Evolutionary conservation across 2,888 invertebrate genomes (phyloP).

Genomic region (Diplolepis rosae): DNA sequence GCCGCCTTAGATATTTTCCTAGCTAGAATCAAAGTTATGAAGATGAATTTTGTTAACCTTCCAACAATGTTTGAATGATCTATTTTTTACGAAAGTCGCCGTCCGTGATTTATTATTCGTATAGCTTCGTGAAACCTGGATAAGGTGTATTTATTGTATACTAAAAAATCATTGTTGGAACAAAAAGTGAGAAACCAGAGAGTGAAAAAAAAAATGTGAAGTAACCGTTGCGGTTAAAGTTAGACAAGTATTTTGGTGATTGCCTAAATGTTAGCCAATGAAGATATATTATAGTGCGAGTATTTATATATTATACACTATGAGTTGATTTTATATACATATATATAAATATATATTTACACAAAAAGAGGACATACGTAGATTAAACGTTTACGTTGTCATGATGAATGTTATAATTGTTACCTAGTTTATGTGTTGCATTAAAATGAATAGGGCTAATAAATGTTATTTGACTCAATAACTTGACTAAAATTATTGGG

Average conservation of each 20-base stretch:
- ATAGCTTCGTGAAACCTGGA: constrained; percentile 22
- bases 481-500: background rate
- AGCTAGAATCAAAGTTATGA: constrained; percentile 9
- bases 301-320: constrained; percentile 55
- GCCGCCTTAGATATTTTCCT: constrained; percentile 28
- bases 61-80: constrained; percentile 30
- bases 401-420: constrained; percentile 69
- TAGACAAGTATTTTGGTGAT: constrained; percentile 32
- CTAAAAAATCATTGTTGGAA: constrained; percentile 11
- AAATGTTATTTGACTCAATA: constrained; percentile 63
- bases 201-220: constrained; percentile 4
- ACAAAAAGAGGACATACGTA: constrained; percentile 55
- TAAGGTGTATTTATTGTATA: constrained; percentile 20
- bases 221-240: constrained; percentile 5
- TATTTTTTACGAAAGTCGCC: constrained; percentile 45
- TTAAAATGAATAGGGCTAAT: constrained; percentile 60
- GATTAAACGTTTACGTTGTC: constrained; percentile 60
- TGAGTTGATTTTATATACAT: constrained; percentile 60
- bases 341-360: constrained; percentile 51
- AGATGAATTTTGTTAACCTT: constrained; percentile 21
- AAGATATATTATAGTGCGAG: constrained; percentile 46
- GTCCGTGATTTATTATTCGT: constrained; percentile 39
- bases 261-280: constrained; percentile 56
- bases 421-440: constrained; percentile 68
- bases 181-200: background rate